Conservation (phyloP, 2,888 invertebrate species). For the Oscheius sp. region DNA sequence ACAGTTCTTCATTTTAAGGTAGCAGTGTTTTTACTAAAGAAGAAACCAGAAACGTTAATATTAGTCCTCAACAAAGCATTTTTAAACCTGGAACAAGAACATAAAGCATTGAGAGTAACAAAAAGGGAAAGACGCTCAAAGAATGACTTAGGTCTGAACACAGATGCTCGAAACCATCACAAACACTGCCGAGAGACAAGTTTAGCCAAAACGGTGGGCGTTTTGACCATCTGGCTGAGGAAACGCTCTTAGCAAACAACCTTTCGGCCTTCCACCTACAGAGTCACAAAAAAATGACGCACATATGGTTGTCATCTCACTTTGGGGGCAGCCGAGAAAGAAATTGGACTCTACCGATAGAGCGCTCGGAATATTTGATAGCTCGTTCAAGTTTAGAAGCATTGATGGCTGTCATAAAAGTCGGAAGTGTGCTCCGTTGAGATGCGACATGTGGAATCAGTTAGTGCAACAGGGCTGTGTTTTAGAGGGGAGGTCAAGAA, state of each 20-base stretch:
- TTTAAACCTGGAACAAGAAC: too few relatives aligned
- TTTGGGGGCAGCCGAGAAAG: too few relatives aligned
- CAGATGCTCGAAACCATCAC: too few relatives aligned
- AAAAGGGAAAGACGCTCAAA: too few relatives aligned
- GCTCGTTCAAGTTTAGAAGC: conserved; percentile 1
- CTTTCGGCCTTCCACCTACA: background rate
- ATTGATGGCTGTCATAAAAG: conserved; percentile 23
- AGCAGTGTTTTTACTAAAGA: too few relatives aligned
- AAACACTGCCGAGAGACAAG: background rate
- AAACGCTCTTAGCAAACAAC: conserved; percentile 19
- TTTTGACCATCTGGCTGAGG: conserved; percentile 31
- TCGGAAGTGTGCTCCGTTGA: conserved; percentile 31
- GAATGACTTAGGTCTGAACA: too few relatives aligned
- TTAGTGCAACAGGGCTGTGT: conserved; percentile 20
- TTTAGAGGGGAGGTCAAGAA: conserved; percentile 4
- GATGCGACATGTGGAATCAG: conserved; percentile 29
- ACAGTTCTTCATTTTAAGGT: too few relatives aligned
- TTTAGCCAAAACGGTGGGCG: conserved; percentile 2
- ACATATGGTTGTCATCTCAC: background rate
- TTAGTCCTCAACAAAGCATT: too few relatives aligned
- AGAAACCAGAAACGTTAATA: too few relatives aligned
- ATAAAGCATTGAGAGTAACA: too few relatives aligned
- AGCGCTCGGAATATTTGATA: background rate
- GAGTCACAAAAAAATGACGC: conserved; percentile 1
- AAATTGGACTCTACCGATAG: too few relatives aligned